phyloP scores from a whole-genome alignment of 1,140 invertebrate species.

The Drosophila gunungcola region DNA sequence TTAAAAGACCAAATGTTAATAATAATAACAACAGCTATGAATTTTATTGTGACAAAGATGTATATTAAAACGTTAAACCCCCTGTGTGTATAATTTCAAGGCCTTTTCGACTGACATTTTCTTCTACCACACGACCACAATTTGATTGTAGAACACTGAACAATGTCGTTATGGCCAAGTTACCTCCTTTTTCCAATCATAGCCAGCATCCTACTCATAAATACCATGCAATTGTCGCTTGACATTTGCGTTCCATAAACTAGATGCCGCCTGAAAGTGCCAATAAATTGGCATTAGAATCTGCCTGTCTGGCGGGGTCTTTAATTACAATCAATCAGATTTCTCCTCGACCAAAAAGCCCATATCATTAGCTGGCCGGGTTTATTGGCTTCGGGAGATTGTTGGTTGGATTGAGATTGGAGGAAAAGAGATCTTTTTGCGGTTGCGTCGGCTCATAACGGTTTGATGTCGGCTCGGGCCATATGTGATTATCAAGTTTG shows the following conservation, averaged over 20 bases:
- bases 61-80: too few relatives aligned
- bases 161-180: slow-evolving; percentile 7
- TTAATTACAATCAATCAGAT: slow-evolving; percentile 68
- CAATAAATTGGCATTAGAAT: slow-evolving; percentile 60
- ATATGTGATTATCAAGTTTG: slow-evolving; percentile 41
- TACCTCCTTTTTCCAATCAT: slow-evolving; percentile 8
- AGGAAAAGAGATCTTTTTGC: slow-evolving; percentile 17
- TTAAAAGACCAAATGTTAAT: too few relatives aligned
- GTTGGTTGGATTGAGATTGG: neutral
- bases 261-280: slow-evolving; percentile 43
- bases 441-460: slow-evolving; percentile 42
- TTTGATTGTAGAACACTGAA: slow-evolving; percentile 1
- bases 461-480: slow-evolving; percentile 30
- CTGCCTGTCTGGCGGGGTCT: slow-evolving; percentile 19
- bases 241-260: slow-evolving; percentile 36
- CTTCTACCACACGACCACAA: neutral
- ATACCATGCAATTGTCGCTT: slow-evolving; percentile 21
- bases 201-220: slow-evolving; percentile 17
- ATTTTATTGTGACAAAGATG: too few relatives aligned
- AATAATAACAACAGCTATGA: too few relatives aligned
- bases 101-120: neutral
- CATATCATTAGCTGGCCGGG: slow-evolving; percentile 46
- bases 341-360: slow-evolving; percentile 46
- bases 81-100: neutral
- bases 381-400: slow-evolving; percentile 36